Evolutionary conservation across 2,888 invertebrate genomes (phyloP), one percentile per base, ranked within the genome.

Genomic region (Plutella xylostella): DNA sequence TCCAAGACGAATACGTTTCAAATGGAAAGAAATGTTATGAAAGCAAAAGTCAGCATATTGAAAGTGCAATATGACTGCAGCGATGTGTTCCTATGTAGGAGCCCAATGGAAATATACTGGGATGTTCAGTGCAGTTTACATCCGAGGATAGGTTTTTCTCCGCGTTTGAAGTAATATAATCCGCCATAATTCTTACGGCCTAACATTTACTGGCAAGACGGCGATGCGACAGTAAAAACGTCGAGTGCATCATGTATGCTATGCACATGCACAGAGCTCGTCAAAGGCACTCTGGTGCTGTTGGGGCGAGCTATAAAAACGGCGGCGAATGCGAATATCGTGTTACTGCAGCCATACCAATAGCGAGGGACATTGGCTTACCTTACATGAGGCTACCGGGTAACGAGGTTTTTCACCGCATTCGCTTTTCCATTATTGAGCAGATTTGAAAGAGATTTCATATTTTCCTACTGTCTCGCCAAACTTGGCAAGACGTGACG

Each of bases 261-360:
- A 69, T 72, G 66, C 67, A 68, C 60, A 69, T 72, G 66, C 67
- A 68, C 60, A 65, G 65, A 62, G 60, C 66, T 62, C 63, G 64
- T 61, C 65, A 63, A 61, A 63, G 58, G 60, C 61, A 41, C 45
- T 12, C 11, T 25, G 41, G 30, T 31, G 28, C 28, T n/a, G 31
- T 41, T 33, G 60, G 62, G 60, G 54, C 57, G 55, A 58, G 57
- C 63, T 61, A 70, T 68, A 75, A 76, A 76, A 75, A 75, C 63
- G 56, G 58, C 53, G 58, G 64, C 65, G 66, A 68, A 68, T 67
- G 64, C 65, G 68, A 68, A 68, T 65, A 68, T 68, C 65, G 55
- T 56, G 58, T 65, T 61, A 57, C 51, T 30, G 55, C 54, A 55
- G 55, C 60, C 63, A 63, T 71, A 64, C 63, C 56, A 60, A 65